Conservation (phyloP, 2,888 invertebrate species). For the Euclidia mi region DNA sequence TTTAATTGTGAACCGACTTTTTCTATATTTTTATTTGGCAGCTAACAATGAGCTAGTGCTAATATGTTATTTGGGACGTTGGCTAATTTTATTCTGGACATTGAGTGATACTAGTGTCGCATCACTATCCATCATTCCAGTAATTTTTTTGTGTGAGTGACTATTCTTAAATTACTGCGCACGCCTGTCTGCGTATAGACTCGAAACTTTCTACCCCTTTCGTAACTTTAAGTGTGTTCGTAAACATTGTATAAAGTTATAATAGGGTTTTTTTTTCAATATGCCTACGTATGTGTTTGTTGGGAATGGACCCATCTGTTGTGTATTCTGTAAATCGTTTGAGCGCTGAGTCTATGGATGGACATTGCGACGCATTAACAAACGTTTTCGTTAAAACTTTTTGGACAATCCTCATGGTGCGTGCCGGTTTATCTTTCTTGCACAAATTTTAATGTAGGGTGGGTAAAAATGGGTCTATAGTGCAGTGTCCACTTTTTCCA, state of each 20-base stretch:
- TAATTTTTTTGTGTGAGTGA: slow-evolving; percentile 27
- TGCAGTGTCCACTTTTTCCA: too few species aligned
- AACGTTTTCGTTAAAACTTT: slow-evolving; percentile 2
- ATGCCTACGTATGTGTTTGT: too few species aligned
- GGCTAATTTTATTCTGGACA: too few species aligned
- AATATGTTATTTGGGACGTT: too few species aligned
- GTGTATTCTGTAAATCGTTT: slow-evolving; percentile 36
- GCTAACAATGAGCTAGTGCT: too few species aligned
- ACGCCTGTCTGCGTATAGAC: slow-evolving; percentile 16
- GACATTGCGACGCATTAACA: slow-evolving; percentile 16
- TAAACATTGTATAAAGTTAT: slow-evolving; percentile 53
- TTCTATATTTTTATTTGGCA: too few species aligned
- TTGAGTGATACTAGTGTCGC: too few species aligned
- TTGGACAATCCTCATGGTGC: neutral
- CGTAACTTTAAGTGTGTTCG: slow-evolving; percentile 45
- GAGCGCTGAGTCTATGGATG: slow-evolving; percentile 25
- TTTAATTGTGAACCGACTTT: too few species aligned
- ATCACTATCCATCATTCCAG: slow-evolving; percentile 15
- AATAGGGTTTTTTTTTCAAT: too few species aligned
- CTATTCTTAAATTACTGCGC: slow-evolving; percentile 48
- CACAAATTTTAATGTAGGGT: too few species aligned
- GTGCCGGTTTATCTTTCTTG: neutral
- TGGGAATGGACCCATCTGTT: slow-evolving; percentile 45
- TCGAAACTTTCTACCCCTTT: slow-evolving; percentile 49
- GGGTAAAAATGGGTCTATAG: too few species aligned